Evolutionary conservation across 1,140 invertebrate species (phyloP).

Genomic region (Dysdera silvatica): DNA sequence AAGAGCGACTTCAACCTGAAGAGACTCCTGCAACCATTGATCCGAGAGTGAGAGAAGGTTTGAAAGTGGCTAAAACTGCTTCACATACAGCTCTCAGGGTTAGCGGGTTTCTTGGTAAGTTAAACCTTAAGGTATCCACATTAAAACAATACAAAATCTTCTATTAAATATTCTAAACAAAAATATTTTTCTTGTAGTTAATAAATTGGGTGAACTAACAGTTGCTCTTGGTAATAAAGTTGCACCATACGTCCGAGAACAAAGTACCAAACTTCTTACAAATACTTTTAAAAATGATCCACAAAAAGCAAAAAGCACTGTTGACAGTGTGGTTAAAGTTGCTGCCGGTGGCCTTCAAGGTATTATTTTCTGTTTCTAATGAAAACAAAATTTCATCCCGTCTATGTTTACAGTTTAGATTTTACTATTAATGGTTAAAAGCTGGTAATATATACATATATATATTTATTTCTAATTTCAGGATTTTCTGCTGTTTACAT

Average conservation of each 20-base stretch:
- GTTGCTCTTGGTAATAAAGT: conserved; percentile 53
- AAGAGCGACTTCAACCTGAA: conserved; percentile 50
- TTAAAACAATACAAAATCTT: neutral
- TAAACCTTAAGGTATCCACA: neutral
- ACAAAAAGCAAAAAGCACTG: conserved; percentile 50
- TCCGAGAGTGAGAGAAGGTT: conserved; percentile 49
- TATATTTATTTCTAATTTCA: conserved; percentile 21
- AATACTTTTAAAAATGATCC: conserved; percentile 49
- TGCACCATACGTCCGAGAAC: conserved; percentile 58
- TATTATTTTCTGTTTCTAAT: conserved; percentile 15
- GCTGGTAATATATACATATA: neutral
- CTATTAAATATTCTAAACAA: neutral
- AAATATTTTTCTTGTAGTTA: conserved; percentile 45
- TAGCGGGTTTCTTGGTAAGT: conserved; percentile 46
- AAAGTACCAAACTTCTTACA: conserved; percentile 53
- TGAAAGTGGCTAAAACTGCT: conserved; percentile 55
- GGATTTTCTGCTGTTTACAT: conserved; percentile 59
- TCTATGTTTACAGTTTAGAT: neutral
- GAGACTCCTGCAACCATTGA: conserved; percentile 43
- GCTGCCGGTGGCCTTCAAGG: conserved; percentile 58
- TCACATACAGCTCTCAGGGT: conserved; percentile 54
- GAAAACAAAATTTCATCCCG: neutral
- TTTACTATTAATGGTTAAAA: neutral
- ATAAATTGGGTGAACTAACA: conserved; percentile 56
- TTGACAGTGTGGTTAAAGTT: conserved; percentile 57